Conservation (phyloP, 2,888 invertebrate species). For the Papilio demoleus region DNA sequence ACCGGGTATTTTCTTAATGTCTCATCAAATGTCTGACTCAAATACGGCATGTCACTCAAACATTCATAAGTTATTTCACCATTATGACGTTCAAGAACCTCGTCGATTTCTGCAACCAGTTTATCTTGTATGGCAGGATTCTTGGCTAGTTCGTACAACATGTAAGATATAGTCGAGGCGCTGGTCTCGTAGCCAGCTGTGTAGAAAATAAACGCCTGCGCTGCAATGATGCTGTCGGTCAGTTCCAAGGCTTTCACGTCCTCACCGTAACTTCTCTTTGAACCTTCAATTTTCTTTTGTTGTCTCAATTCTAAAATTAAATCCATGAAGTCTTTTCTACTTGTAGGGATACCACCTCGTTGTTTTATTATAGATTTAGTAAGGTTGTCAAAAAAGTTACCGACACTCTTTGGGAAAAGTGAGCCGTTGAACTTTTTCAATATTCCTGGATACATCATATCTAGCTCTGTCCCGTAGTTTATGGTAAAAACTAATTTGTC, state of each 20-base stretch:
- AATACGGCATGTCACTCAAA: not conserved
- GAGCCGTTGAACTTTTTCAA: not conserved
- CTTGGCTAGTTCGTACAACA: not conserved
- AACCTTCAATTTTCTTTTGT: not conserved
- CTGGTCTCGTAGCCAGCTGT: not conserved
- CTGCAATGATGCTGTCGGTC: not conserved
- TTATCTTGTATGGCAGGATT: not conserved
- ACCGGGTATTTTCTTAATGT: not conserved
- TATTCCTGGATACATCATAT: slow-evolving; percentile 2
- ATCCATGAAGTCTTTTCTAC: not conserved
- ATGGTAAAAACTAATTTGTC: not conserved
- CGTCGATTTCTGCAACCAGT: not conserved
- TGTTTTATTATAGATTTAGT: not conserved
- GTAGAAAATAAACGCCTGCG: not conserved
- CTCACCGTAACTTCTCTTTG: too few species aligned
- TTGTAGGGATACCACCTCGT: not conserved
- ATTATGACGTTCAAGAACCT: not conserved
- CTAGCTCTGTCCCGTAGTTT: not conserved
- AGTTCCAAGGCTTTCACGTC: not conserved
- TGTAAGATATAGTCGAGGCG: not conserved
- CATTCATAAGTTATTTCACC: not conserved
- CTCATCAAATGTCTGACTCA: not conserved
- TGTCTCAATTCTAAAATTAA: slow-evolving; percentile 1
- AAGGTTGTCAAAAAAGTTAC: not conserved
- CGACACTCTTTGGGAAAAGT: not conserved